Evolutionary conservation across 2,113 vertebrate species (phyloP).

Genomic region (Amphiprion ocellaris): DNA sequence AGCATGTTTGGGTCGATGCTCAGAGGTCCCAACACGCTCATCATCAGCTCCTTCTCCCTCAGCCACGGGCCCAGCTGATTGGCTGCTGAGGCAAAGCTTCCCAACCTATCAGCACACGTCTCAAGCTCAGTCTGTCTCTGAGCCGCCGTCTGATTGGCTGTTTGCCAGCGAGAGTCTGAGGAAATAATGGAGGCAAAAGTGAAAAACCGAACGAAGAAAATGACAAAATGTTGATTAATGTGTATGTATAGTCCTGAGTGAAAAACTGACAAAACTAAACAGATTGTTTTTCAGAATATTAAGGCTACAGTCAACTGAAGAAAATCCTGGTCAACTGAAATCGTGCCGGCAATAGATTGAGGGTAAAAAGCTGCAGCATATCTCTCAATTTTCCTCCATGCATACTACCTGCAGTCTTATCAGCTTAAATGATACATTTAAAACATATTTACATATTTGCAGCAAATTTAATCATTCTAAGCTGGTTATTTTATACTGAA

Average conservation of each 20-base stretch:
- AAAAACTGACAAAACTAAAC: background rate
- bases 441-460: too few species aligned
- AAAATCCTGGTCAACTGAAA: too few species aligned
- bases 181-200: background rate
- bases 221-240: background rate
- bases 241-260: background rate
- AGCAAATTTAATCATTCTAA: too few species aligned
- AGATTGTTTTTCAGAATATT: background rate
- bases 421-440: too few species aligned
- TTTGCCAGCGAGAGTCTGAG: constrained; percentile 92
- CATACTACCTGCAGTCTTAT: too few species aligned
- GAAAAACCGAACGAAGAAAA: constrained; percentile 12
- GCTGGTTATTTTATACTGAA: too few species aligned
- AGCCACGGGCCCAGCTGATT: constrained; percentile 95
- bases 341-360: too few species aligned
- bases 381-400: too few species aligned
- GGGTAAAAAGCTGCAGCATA: too few species aligned
- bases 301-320: too few species aligned
- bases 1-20: constrained; percentile 99
- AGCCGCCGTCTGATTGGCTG: constrained; percentile 88
- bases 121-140: constrained; percentile 94
- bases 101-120: constrained; percentile 91
- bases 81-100: constrained; percentile 90
- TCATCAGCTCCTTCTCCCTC: constrained; percentile 98
- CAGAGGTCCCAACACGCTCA: constrained; percentile 96